phyloP scores from a whole-genome alignment of 2,888 invertebrate genomes.

The Argyresthia goedartella region DNA sequence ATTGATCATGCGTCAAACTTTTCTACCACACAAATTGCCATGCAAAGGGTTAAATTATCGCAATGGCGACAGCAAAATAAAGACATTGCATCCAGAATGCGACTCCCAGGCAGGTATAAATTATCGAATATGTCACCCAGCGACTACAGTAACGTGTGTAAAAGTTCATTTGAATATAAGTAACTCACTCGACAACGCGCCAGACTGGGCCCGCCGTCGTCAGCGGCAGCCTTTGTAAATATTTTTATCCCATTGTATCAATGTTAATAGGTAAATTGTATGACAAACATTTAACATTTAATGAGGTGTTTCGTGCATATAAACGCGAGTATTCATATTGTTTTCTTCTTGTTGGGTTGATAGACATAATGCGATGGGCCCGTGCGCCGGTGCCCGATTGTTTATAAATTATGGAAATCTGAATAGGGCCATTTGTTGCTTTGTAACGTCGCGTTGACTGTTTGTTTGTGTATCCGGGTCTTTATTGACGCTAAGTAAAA shows the following conservation, averaged over 20 bases:
- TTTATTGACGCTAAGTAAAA: constrained; percentile 24
- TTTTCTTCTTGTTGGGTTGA: constrained; percentile 27
- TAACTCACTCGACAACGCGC: constrained; percentile 24
- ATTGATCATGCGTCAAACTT: too few species aligned
- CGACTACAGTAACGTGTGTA: constrained; percentile 30
- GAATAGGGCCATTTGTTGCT: constrained; percentile 41
- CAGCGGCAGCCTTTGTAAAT: constrained; percentile 38
- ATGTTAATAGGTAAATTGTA: constrained; percentile 29
- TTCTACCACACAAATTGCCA: too few species aligned
- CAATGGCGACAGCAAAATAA: too few species aligned
- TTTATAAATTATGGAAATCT: constrained; percentile 38
- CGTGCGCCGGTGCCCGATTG: constrained; percentile 19
- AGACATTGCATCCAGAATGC: too few species aligned
- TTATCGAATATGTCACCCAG: constrained; percentile 45
- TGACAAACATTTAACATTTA: constrained; percentile 31
- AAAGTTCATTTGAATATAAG: constrained; percentile 38
- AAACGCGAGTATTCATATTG: constrained; percentile 21
- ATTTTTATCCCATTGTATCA: constrained; percentile 43
- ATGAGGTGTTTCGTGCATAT: constrained; percentile 46
- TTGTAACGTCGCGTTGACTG: constrained; percentile 28
- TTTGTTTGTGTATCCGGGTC: constrained; percentile 36
- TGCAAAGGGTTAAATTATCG: too few species aligned
- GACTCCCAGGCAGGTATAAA: constrained; percentile 30
- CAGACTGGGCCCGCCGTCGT: neutral
- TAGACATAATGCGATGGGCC: constrained; percentile 21